Conservation (phyloP, 2,888 invertebrate genomes). For the Diloba caeruleocephala region DNA sequence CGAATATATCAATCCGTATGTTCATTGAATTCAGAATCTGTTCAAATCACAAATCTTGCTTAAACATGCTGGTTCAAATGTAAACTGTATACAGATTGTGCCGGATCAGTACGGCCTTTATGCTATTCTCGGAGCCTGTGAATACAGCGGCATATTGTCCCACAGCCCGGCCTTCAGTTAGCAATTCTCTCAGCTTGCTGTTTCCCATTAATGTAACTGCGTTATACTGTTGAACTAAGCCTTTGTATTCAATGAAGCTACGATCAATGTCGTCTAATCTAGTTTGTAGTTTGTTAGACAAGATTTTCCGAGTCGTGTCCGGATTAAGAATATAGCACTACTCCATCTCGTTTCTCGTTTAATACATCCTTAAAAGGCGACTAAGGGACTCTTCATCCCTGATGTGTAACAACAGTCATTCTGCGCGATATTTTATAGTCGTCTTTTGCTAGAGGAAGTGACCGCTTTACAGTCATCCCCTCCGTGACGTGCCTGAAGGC, state of each 20-base stretch:
- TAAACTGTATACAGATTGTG: not conserved
- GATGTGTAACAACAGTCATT: not conserved
- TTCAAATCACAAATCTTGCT: not conserved
- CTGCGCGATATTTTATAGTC: too few relatives aligned
- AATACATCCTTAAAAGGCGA: too few relatives aligned
- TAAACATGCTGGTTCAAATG: not conserved
- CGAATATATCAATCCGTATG: too few relatives aligned
- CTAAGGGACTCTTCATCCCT: too few relatives aligned
- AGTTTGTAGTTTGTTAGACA: too few relatives aligned
- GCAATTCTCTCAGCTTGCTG: slow-evolving; percentile 17
- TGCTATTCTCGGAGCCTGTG: slow-evolving; percentile 13
- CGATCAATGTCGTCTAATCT: not conserved
- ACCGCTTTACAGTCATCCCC: too few relatives aligned
- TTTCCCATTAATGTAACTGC: not conserved
- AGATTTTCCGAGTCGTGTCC: too few relatives aligned
- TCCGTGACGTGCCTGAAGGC: too few relatives aligned
- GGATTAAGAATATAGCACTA: too few relatives aligned
- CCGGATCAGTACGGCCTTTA: slow-evolving; percentile 1
- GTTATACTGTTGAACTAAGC: slow-evolving; percentile 3
- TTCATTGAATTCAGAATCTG: too few relatives aligned
- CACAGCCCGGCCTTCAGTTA: slow-evolving; percentile 6
- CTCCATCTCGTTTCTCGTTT: too few relatives aligned
- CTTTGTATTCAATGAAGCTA: slow-evolving; percentile 3
- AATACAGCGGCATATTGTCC: slow-evolving; percentile 19
- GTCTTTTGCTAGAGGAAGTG: too few relatives aligned